phyloP scores from a whole-genome alignment of 92 coral and sea anemone species.

The Zoanthus solanderi region DNA sequence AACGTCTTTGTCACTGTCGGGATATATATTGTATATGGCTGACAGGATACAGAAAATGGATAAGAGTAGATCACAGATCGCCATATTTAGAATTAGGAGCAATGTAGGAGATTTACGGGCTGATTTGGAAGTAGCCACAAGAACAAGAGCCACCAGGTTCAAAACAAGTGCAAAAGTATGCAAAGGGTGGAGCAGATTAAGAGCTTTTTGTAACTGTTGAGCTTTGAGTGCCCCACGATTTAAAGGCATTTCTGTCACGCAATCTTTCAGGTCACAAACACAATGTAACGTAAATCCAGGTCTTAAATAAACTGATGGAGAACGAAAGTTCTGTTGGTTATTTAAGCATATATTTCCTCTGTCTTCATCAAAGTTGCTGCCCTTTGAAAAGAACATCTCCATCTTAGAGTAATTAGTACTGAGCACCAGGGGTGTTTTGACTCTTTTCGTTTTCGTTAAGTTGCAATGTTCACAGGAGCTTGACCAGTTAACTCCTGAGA shows the following conservation, averaged over 20 bases:
- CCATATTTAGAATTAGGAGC: slow-evolving; percentile 18
- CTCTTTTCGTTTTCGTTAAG: neutral
- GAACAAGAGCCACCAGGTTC: neutral
- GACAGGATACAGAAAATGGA: neutral
- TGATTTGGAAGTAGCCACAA: neutral
- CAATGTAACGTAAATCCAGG: neutral
- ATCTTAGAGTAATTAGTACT: neutral
- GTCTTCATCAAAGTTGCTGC: neutral
- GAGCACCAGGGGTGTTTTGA: neutral
- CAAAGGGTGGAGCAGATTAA: neutral
- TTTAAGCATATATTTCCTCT: neutral
- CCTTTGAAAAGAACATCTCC: neutral
- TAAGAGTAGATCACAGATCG: neutral
- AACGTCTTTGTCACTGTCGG: neutral
- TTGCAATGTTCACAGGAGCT: neutral
- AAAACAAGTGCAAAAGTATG: neutral
- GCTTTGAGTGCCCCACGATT: neutral
- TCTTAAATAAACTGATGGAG: neutral
- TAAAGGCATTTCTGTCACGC: slow-evolving; percentile 14
- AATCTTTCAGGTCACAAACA: neutral
- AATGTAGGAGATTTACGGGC: slow-evolving; percentile 5
- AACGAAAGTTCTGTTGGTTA: neutral
- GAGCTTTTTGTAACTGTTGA: neutral
- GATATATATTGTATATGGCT: neutral
- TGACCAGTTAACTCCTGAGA: slow-evolving; percentile 20